A percentile compares a stretch with the other conserved stretches of the same genome.
Evolutionary conservation across 2,113 vertebrate genomes (phyloP).

Genomic region (Halichoeres trimaculatus): DNA sequence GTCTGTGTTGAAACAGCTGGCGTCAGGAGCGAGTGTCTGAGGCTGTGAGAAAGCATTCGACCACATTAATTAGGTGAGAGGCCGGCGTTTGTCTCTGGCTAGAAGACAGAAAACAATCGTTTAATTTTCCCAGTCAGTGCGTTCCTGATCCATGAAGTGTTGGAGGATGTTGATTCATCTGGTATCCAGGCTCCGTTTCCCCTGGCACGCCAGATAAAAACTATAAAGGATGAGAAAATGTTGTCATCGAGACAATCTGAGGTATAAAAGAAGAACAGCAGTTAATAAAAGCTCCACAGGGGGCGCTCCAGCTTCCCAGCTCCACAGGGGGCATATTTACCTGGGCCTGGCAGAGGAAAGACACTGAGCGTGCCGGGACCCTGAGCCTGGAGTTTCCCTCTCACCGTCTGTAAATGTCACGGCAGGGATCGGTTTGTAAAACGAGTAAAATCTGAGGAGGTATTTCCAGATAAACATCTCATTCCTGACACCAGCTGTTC

Average conservation of each 20-base stretch:
- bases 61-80: slow-evolving; percentile 24
- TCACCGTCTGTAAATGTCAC: slow-evolving; percentile 65
- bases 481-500: slow-evolving; percentile 81
- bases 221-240: slow-evolving; percentile 5
- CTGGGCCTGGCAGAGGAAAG: slow-evolving; percentile 42
- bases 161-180: background rate
- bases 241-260: background rate
- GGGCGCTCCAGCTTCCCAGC: slow-evolving; percentile 35
- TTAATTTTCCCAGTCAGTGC: slow-evolving; percentile 22
- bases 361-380: slow-evolving; percentile 32
- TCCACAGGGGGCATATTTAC: slow-evolving; percentile 52
- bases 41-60: slow-evolving; percentile 24
- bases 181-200: slow-evolving; percentile 6
- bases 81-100: slow-evolving; percentile 19
- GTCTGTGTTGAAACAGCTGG: slow-evolving; percentile 61
- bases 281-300: slow-evolving; percentile 3
- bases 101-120: slow-evolving; percentile 28
- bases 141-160: background rate
- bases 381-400: slow-evolving; percentile 44
- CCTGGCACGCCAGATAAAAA: background rate
- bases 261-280: slow-evolving; percentile 22
- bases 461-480: slow-evolving; percentile 79
- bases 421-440: slow-evolving; percentile 50
- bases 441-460: slow-evolving; percentile 64
- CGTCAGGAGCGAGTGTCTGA: slow-evolving; percentile 28